Conservation (phyloP, 92 coral and sea anemone genomes). For the Diadumene lineata region DNA sequence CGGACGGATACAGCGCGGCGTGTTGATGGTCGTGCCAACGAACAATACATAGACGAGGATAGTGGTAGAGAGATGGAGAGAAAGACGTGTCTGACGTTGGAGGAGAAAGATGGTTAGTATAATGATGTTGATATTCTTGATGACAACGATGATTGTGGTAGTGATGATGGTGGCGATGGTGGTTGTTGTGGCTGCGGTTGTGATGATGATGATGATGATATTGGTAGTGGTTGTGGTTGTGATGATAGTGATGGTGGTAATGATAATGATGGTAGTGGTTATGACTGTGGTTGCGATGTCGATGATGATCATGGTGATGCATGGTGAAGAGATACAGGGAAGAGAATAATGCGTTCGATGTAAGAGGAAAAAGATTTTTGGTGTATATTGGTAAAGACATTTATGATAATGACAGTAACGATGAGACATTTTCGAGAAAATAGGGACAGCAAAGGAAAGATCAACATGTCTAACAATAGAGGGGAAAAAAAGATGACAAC, state of each 20-base stretch:
- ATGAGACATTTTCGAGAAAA: too few species aligned
- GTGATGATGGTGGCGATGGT: background rate
- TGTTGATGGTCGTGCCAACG: conserved; percentile 84
- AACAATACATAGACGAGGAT: conserved; percentile 91
- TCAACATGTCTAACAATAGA: too few species aligned
- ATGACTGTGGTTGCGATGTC: background rate
- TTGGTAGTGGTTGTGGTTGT: background rate
- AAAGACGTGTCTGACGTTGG: conserved; percentile 8
- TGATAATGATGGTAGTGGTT: background rate
- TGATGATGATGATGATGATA: background rate
- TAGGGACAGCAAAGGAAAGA: too few species aligned
- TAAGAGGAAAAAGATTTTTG: background rate
- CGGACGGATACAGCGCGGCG: conserved; percentile 90
- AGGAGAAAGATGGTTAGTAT: background rate
- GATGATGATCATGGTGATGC: conserved; percentile 3
- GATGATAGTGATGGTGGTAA: background rate
- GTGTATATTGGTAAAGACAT: too few species aligned
- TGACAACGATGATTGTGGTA: background rate
- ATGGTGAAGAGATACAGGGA: background rate
- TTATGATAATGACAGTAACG: too few species aligned
- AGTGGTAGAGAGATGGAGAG: conserved; percentile 73
- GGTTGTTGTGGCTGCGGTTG: too few species aligned
- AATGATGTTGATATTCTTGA: too few species aligned
- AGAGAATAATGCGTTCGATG: background rate
- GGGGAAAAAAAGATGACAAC: too few species aligned